Base-by-base conservation (phyloP, 2,888 invertebrate species). In the Trichopria drosophilae region DNA sequence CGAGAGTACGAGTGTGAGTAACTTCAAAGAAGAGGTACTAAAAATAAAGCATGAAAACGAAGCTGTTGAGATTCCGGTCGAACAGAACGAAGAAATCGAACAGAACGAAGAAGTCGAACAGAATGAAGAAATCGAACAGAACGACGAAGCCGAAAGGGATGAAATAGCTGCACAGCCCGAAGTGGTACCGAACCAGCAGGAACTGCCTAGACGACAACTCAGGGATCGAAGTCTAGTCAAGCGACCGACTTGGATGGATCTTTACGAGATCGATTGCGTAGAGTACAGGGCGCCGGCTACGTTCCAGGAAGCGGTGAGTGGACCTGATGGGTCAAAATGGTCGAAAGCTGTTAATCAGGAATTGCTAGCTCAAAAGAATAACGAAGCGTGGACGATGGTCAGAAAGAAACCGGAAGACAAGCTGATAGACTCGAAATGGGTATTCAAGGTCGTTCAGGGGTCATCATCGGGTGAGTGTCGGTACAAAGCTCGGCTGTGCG, bases 341-440 rank as follows among this genome's bases (percentile, higher is more conserved):
- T 13, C 24, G n/a, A 10, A 37, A 2, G 51, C 51, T 9, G 47
- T 53, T 12, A 6, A 46, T 3, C 16, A 35, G 1, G 51, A 53
- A 19, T 13, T 53, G 1, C 10, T 19, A 13, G 40, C 44, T 2
- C 52, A 52, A 23, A 15, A 37, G 2, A 16, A 22, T 10, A 53
- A 49, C 7, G 16, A 41, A 9, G 51, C 49, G 10, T 49, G 54
- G 54, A 16, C 28, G 12, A 23, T 54, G 3, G 40, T 57, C 9
- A 10, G 20, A 3, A 52, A 20, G 13, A 13, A 6, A 4, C 20
- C 29, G 1, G 31, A 16, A 9, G 15, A 6, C 2, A 53, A 36
- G 9, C 16, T 10, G 7, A 45, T 53, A 1, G 50, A 53, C 31
- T 53, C 45, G 4, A 50, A 24, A 22, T 50, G 50, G 50, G 45